Evolutionary conservation across 2,113 vertebrate species (phyloP).

Genomic region (Pao palembangensis): DNA sequence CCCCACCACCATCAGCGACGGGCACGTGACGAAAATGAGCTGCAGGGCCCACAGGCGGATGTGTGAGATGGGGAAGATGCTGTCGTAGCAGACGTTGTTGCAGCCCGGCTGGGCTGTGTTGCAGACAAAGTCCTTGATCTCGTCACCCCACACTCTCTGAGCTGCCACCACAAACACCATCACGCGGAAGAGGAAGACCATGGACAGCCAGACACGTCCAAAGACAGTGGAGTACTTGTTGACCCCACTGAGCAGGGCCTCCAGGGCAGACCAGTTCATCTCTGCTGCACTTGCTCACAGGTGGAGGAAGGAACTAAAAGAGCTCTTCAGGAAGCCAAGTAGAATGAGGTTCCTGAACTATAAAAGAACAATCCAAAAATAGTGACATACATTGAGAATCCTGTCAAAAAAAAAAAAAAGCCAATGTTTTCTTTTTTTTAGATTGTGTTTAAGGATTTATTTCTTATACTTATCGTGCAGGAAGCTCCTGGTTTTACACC

Average conservation of each 20-base stretch:
- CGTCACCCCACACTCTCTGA: slow-evolving; percentile 86
- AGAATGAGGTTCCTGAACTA: background rate
- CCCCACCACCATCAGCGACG: slow-evolving; percentile 86
- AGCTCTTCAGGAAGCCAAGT: slow-evolving; percentile 10
- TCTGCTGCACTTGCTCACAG: slow-evolving; percentile 1
- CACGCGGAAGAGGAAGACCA: slow-evolving; percentile 89
- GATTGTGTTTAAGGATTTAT: no score
- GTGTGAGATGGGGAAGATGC: slow-evolving; percentile 90
- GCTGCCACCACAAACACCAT: slow-evolving; percentile 90
- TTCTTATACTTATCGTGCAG: no score
- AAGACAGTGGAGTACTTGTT: slow-evolving; percentile 92
- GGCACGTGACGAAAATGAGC: slow-evolving; percentile 94
- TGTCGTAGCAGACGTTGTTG: slow-evolving; percentile 85
- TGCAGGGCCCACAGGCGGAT: slow-evolving; percentile 93
- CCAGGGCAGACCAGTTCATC: slow-evolving; percentile 88
- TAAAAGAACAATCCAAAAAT: slow-evolving; percentile 1
- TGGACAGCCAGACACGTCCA: slow-evolving; percentile 88
- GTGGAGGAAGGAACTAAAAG: background rate
- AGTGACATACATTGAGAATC: no score
- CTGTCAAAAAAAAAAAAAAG: no score
- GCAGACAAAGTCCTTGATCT: slow-evolving; percentile 88
- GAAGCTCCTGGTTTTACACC: no score
- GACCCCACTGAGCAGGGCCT: slow-evolving; percentile 82
- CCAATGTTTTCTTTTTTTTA: no score
- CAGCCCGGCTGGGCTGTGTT: slow-evolving; percentile 91